Evolutionary conservation across 2,797 vertebrate genomes (phyloP).

Genomic region (Rhynchonycteris naso): DNA sequence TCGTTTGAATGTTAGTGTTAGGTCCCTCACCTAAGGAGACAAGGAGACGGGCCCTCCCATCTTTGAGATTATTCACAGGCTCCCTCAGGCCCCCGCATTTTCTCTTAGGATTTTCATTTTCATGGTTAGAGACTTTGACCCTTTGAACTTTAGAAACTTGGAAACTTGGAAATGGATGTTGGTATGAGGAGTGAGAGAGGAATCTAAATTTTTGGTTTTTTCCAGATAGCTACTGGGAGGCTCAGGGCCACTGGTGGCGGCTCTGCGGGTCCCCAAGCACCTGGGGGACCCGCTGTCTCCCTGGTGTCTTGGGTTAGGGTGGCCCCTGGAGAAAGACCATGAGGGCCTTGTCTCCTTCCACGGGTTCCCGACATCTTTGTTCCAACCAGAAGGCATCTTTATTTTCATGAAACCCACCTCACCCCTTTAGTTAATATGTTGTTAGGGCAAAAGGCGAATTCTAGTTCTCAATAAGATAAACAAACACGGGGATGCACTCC

Average conservation of each 20-base stretch:
- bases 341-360: neutral
- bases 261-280: no score
- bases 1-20: neutral
- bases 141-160: neutral
- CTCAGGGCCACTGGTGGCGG: neutral
- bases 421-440: constrained; percentile 55
- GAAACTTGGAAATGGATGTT: constrained; percentile 15
- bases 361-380: neutral
- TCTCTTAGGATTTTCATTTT: neutral
- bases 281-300: neutral
- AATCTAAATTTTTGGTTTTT: constrained; percentile 1
- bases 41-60: neutral
- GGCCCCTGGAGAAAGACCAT: neutral
- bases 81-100: neutral
- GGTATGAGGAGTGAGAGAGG: neutral
- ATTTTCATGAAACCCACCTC: neutral
- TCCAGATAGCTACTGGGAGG: neutral
- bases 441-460: constrained; percentile 58
- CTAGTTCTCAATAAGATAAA: constrained; percentile 35
- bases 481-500: constrained; percentile 70
- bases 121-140: neutral
- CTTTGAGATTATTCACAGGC: neutral
- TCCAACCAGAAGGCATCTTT: neutral
- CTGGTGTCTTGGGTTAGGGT: neutral
- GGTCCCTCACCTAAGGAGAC: neutral